phyloP scores from a whole-genome alignment of 2,113 vertebrate genomes.

The Chionomys nivalis region DNA sequence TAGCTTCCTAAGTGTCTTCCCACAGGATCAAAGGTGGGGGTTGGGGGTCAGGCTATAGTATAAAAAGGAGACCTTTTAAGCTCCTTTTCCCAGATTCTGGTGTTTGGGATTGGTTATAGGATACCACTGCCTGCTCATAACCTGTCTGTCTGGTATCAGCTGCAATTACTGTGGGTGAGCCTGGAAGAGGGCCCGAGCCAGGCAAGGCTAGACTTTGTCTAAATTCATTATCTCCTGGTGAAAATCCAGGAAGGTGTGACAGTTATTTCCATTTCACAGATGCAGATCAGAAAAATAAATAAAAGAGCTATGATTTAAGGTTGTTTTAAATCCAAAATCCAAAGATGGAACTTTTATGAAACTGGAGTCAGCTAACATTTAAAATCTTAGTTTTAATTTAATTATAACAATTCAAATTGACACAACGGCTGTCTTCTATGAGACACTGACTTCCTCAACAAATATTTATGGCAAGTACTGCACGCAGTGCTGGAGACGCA shows the following conservation, averaged over 20 bases:
- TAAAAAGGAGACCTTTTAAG: neutral
- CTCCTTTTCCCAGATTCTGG: neutral
- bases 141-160: neutral
- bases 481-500: neutral
- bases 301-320: neutral
- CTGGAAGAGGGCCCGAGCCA: neutral
- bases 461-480: neutral
- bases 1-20: neutral
- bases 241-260: neutral
- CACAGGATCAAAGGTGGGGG: rapidly evolving
- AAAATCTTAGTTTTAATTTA: neutral
- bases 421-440: neutral
- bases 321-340: slow-evolving; percentile 13
- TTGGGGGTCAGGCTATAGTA: neutral
- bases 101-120: neutral
- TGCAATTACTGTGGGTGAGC: neutral
- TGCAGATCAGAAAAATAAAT: neutral
- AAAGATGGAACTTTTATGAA: neutral
- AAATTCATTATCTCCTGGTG: neutral
- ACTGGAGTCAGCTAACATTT: neutral
- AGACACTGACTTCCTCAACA: neutral
- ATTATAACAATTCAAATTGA: neutral
- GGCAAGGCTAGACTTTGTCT: neutral
- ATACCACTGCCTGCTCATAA: neutral
- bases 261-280: slow-evolving; percentile 27